A percentile compares a stretch with the other conserved stretches of the same genome.
Conservation (phyloP, 2,888 invertebrate genomes). For the Leptinotarsa rubiginosa region DNA sequence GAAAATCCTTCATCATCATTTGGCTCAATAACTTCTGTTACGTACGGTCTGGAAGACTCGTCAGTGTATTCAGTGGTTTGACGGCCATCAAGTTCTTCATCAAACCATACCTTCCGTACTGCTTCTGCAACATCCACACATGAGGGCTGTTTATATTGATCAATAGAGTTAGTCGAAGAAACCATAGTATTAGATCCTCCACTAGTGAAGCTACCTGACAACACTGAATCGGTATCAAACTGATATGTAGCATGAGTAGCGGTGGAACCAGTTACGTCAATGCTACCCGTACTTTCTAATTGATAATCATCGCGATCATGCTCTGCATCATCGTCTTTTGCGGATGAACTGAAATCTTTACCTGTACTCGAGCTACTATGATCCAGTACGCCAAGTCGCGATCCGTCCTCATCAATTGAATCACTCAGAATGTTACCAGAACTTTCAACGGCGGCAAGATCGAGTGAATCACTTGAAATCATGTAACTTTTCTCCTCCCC, state of each 20-base stretch:
- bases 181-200: slow-evolving; percentile 87
- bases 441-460: slow-evolving; percentile 61
- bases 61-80: slow-evolving; percentile 60
- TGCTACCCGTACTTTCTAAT: slow-evolving; percentile 78
- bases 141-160: slow-evolving; percentile 69
- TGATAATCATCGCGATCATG: slow-evolving; percentile 67
- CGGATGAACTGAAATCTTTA: slow-evolving; percentile 66
- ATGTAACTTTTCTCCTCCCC: slow-evolving; percentile 64
- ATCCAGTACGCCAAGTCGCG: slow-evolving; percentile 61
- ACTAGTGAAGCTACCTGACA: slow-evolving; percentile 88
- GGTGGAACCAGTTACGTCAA: slow-evolving; percentile 83
- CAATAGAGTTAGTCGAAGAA: slow-evolving; percentile 79
- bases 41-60: slow-evolving; percentile 64
- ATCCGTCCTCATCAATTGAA: slow-evolving; percentile 68
- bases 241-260: slow-evolving; percentile 87
- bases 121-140: slow-evolving; percentile 64
- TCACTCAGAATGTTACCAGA: slow-evolving; percentile 61
- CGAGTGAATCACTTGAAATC: slow-evolving; percentile 69
- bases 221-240: slow-evolving; percentile 85
- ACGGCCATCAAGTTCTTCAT: slow-evolving; percentile 61
- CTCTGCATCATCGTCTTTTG: slow-evolving; percentile 61
- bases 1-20: slow-evolving; percentile 65
- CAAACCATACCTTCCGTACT: slow-evolving; percentile 67
- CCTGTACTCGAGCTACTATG: slow-evolving; percentile 68
- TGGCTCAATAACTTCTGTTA: slow-evolving; percentile 68